Conservation (phyloP, 2,888 invertebrate genomes). For the Sphecodes monilicornis region DNA sequence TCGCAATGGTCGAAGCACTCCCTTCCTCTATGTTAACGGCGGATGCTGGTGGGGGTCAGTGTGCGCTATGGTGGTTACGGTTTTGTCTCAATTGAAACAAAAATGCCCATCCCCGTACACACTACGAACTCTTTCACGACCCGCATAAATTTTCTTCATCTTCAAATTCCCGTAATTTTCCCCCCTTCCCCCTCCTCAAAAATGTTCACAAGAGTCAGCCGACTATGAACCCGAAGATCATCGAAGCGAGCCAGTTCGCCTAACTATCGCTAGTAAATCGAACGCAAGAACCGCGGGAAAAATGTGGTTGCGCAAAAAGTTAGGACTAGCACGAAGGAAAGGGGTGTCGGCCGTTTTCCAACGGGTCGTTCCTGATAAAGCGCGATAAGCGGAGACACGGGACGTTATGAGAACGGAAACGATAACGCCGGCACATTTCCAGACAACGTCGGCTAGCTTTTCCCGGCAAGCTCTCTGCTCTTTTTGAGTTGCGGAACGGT, state of each 20-base stretch:
- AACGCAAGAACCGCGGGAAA: neutral
- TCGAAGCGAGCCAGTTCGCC: neutral
- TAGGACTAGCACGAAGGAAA: neutral
- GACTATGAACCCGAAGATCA: neutral
- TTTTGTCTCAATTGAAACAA: too few species aligned
- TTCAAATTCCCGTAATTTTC: neutral
- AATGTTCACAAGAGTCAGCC: neutral
- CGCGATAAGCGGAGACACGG: constrained; percentile 58
- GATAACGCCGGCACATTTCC: constrained; percentile 64
- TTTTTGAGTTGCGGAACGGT: constrained; percentile 46
- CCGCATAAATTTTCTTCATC: neutral
- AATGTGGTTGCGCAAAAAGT: neutral
- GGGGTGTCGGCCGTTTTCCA: constrained; percentile 46
- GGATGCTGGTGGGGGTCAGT: too few species aligned
- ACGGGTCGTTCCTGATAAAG: constrained; percentile 63
- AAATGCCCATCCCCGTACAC: too few species aligned
- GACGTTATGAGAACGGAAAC: constrained; percentile 59
- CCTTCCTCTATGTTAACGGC: too few species aligned
- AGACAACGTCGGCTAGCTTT: constrained; percentile 52
- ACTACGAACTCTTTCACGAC: neutral
- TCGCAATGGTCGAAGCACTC: too few species aligned
- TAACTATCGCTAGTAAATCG: neutral
- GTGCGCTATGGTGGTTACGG: too few species aligned
- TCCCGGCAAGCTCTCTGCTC: constrained; percentile 44
- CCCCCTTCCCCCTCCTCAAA: too few species aligned